Percentiles rank a stretch among this genome's conserved stretches.
These are phyloP conservation scores for Narcine bancroftii DNA, from an alignment of 2,113 vertebrate genomes.

Conservation along the genomic window DNA sequence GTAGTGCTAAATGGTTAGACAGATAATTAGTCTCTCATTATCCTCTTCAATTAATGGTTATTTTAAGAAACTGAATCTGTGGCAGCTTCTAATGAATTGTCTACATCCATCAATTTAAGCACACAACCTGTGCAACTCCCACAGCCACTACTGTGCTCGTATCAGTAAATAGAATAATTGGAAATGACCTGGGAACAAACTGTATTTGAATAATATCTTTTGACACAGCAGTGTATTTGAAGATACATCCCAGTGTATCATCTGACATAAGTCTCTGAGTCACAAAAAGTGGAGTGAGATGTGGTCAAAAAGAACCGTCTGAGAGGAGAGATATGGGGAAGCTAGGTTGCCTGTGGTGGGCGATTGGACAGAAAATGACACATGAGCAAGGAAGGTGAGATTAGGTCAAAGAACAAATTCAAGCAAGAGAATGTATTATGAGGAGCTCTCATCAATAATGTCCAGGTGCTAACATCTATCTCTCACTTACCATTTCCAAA, in stretches of 20 bases:
- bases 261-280: not conserved
- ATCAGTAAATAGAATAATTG: not conserved
- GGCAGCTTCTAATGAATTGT: not conserved
- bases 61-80: conserved; percentile 4
- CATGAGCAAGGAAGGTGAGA: too few relatives aligned
- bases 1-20: not conserved
- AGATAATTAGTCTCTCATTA: conserved; percentile 11
- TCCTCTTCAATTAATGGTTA: conserved; percentile 18
- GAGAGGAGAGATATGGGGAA: not conserved
- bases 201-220: not conserved
- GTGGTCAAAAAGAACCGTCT: not conserved
- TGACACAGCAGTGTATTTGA: not conserved
- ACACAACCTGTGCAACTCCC: not conserved
- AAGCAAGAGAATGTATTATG: too few relatives aligned
- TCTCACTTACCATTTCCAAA: too few relatives aligned
- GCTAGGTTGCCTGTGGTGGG: too few relatives aligned
- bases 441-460: too few relatives aligned
- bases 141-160: not conserved
- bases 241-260: not conserved
- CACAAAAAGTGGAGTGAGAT: not conserved
- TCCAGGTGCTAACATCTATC: too few relatives aligned
- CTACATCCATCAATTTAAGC: not conserved
- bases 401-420: too few relatives aligned
- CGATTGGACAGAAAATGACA: too few relatives aligned
- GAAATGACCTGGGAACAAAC: not conserved